Evolutionary conservation across 1,140 invertebrate genomes (phyloP).

Genomic region (Ganaspis sp.): DNA sequence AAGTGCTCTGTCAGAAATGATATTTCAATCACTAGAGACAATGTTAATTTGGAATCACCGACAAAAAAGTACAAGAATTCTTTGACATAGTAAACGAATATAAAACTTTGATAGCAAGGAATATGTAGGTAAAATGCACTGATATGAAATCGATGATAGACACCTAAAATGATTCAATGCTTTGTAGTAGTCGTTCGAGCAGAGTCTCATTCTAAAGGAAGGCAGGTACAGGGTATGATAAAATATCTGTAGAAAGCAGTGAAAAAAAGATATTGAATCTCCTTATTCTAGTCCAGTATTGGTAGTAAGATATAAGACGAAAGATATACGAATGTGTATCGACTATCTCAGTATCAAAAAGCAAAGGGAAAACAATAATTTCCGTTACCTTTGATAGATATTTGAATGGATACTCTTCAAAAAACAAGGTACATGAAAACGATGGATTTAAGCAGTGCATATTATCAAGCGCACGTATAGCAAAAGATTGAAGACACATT

Average conservation of each 20-base stretch:
- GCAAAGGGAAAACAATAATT: slow-evolving; percentile 31
- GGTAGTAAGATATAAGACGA: slow-evolving; percentile 60
- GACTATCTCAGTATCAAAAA: slow-evolving; percentile 65
- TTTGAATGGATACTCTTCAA: not conserved
- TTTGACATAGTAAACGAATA: not conserved
- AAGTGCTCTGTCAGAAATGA: not conserved
- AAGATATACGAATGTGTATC: slow-evolving; percentile 58
- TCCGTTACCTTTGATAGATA: not conserved
- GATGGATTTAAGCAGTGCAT: no score
- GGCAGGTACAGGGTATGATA: slow-evolving; percentile 19
- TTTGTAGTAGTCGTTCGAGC: not conserved
- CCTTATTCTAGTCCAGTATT: slow-evolving; percentile 60
- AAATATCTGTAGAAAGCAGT: slow-evolving; percentile 41
- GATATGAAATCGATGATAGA: not conserved
- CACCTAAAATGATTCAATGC: not conserved
- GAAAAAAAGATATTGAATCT: slow-evolving; percentile 51
- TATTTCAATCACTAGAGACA: not conserved
- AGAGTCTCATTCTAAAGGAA: not conserved
- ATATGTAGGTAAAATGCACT: not conserved
- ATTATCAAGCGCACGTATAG: slow-evolving; percentile 71
- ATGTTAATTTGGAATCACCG: not conserved
- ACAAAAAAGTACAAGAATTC: not conserved
- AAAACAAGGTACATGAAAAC: not conserved
- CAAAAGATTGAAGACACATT: slow-evolving; percentile 33
- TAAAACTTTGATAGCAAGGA: not conserved